Base-by-base conservation (phyloP, 2,113 vertebrate species). In the Xiphophorus hellerii region DNA sequence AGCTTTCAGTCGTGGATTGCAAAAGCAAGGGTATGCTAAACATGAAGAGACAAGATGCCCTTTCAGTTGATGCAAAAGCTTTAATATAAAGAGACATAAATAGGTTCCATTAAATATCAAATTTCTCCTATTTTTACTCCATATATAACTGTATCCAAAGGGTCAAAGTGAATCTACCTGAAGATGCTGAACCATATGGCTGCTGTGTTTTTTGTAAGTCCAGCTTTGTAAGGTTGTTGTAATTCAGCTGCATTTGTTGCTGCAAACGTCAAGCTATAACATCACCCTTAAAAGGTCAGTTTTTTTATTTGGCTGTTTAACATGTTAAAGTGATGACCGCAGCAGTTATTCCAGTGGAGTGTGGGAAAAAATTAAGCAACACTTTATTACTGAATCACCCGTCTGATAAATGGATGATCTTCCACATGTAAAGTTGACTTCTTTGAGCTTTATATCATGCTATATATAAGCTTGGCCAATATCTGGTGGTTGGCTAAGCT, bases 201-300 rank as follows among this genome's bases (percentile, higher is more conserved):
- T 14, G 39, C 39, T 42, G 90, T 91, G 90, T 92, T 89, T 82
- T 73, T 61, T 83, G 83, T 77, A 77, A 86, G 76, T 37, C 69
- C 67, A 1, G 30, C 29, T 28, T 69, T 37, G 73, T 76, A 66
- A 86, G 62, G 58, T 64, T 35, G 14, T 27, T 37, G 35, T 80
- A 82, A 87, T 83, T 89, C 77, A 84, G 78, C 75, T 90, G 84
- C 88, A 84, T 87, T 86, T 78, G 83, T 88, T 88, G 79, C 76
- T 72, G 88, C 77, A 93, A 93, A 94, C 93, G 90, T 91, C 90
- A 93, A 82, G 78, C 85, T 73, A 89, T 89, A 85, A 73, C 80
- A 64, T 84, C 4, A 64, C 79, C 62, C 83, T 67, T 81, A 71
- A 94, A 91, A 93, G 87, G 90, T 90, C 90, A 86, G 83, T 30